Evolutionary conservation across 2,888 invertebrate genomes (phyloP), one percentile per base, ranked within the genome.

Genomic region (Odontomyia ornata): DNA sequence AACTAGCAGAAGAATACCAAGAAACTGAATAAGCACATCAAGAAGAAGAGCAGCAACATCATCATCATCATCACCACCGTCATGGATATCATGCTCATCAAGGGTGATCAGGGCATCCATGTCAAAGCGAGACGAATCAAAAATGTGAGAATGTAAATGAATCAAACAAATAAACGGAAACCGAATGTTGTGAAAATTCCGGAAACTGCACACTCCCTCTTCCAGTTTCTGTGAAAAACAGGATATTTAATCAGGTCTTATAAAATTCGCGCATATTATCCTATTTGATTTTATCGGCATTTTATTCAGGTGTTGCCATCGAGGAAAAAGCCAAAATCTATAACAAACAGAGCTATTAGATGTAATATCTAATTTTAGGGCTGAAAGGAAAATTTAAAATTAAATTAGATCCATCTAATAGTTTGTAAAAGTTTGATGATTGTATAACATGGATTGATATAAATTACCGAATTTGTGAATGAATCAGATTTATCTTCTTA

Each of bases 51-150:
- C 73, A 72, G 23, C 28, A 65, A 27, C 52, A 73, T 30, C 21
- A 75, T 1, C 1, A 30, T 27, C 21, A 56, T 15, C 43, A 36
- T 36, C 43, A 36, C 30, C 81, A 83, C 71, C 82, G 83, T 62
- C 77, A 83, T 79, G 75, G n/a, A 4, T 77, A 78, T 64, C 77
- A 71, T 9, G 56, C 77, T 9, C 57, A 80, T 52, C 73, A 75
- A 36, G 36, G 36, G 9, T 9, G 9, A 5, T 5, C 36, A 9
- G 36, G 5, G 9, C 36, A 9, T 36, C 3, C 5, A 9, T 5
- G 36, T 36, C 36, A 36, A 36, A 36, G 3, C 9, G 36, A 36
- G 9, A n/a, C n/a, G n/a, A n/a, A n/a, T n/a, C n/a, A n/a, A n/a
- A n/a, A n/a, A n/a, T n/a, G n/a, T n/a, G n/a, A n/a, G n/a, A n/a